Base-by-base conservation (phyloP, 37 sponge, comb jelly and placozoan species). In the Cliona cf. orientalis region DNA sequence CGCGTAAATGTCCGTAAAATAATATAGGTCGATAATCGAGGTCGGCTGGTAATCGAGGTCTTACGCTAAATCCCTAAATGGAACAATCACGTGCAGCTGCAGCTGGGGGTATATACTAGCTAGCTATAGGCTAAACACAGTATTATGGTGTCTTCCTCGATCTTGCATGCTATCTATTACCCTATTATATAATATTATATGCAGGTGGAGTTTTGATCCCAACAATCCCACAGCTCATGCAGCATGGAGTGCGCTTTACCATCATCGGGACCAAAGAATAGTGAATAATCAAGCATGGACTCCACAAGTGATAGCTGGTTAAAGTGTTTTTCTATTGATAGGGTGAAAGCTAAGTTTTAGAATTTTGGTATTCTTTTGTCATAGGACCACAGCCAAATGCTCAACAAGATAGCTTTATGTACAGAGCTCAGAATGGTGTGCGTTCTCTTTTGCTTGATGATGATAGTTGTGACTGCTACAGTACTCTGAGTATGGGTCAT, bases 391-490 rank as follows among this genome's bases (percentile, higher is more conserved):
- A 22, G 1, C 71, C 71, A 42, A 69, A 69, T 69, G 71, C n/a
- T 9, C 23, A 42, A 5, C 71, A 69, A 11, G 71, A 69, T 44
- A 69, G 71, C 28, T 69, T 69, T 28, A 69, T 69, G 71, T 69
- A 69, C 45, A 2, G 71, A 6, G 17, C 2, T 69, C 71, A 69
- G 71, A 69, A 42, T 69, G 71, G 71, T 22, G 71, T 69, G 71
- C 44, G 45, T 3, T 69, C 71, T 42, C 17, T 69, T 3, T 11
- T 69, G 45, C n/a, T 69, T 23, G 71, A 69, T 69, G 71, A 69
- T 69, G 71, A 69, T 44, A 69, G 42, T 12, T 69, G 71, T 69
- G 71, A 69, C 71, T 69, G 71, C n/a, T 69, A 69, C n/a, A 28
- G 28, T 21, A 42, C 71, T 5, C 45, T 69, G 3, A 69, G 71